Conservation (phyloP, 2,888 invertebrate genomes). For the Bruchidius siliquastri region DNA sequence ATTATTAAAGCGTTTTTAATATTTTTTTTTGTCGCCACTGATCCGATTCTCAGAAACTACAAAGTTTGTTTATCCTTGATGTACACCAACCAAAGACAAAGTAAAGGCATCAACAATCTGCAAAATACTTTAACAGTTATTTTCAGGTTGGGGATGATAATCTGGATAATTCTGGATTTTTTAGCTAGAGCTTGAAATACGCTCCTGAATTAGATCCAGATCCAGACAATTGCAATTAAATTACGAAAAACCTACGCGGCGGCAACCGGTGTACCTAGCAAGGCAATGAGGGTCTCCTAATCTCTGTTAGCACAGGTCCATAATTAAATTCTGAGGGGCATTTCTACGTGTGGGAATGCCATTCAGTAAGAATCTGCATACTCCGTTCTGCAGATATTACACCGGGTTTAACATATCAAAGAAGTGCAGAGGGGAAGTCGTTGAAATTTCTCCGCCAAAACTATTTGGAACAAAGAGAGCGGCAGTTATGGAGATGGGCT, state of each 20-base stretch:
- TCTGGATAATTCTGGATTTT: background rate
- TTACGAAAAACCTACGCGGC: background rate
- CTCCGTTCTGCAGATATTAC: background rate
- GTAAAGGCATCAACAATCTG: too few relatives aligned
- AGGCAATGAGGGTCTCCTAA: constrained; percentile 8
- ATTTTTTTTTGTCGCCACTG: too few relatives aligned
- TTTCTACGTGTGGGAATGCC: constrained; percentile 3
- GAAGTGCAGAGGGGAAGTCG: background rate
- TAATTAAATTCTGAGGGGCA: constrained; percentile 4
- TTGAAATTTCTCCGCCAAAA: background rate
- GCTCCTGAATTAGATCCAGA: background rate
- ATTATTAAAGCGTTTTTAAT: too few relatives aligned
- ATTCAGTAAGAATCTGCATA: background rate
- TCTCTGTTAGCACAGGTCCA: constrained; percentile 13
- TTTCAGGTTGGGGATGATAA: too few relatives aligned
- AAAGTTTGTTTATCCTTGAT: too few relatives aligned
- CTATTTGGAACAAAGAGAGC: background rate
- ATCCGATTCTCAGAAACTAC: too few relatives aligned
- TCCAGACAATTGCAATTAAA: background rate
- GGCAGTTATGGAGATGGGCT: background rate
- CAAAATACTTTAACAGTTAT: too few relatives aligned
- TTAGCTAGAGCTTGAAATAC: background rate
- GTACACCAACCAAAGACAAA: too few relatives aligned
- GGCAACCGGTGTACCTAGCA: background rate
- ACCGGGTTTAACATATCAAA: constrained; percentile 4